Base-by-base conservation (phyloP, 2,888 invertebrate species). In the Agrotis ipsilon region DNA sequence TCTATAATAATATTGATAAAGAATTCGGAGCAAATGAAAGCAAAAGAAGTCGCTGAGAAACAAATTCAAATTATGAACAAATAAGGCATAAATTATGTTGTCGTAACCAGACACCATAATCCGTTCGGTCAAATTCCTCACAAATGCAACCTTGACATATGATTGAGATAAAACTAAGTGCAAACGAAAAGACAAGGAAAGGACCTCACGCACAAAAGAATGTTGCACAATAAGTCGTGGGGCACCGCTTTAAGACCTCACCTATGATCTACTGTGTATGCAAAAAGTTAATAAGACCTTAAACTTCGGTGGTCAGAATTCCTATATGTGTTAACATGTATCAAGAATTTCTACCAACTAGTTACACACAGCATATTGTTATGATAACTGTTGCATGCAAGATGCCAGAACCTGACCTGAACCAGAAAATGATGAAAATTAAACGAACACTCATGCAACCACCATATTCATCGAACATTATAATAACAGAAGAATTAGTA, bases 111-210 rank as follows among this genome's bases (percentile, higher is more conserved):
- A 45, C 49, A 73, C 43, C 49, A 14, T 70, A 72, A 74, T 72
- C 55, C 18, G 21, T 59, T 51, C 52, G 63, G 54, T 60, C 57
- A 58, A 74, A 78, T 70, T 49, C 48, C 27, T 54, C 21, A 54
- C 54, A 19, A 52, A 62, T 45, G 6, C 21, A 63, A 70, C 83
- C 83, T 82, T 83, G 83, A 78, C 74, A 74, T 83, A 70, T 70
- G 57, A 27, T 70, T 51, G 19, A 51, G 64, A 66, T 78, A 73
- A 57, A 67, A 68, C 57, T 46, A 64, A 74, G 58, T 72, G 54
- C 49, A 72, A 72, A 67, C 59, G 19, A 43, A 71, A 71, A 72
- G 62, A 81, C 80, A 73, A 54, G 21, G 24, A 76, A 62, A 73
- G 51, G 54, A 80, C 54, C 61, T 64, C 18, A 64, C 45, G 27